Base-by-base conservation (phyloP, 2,113 vertebrate genomes). In the Megalops atlanticus region DNA sequence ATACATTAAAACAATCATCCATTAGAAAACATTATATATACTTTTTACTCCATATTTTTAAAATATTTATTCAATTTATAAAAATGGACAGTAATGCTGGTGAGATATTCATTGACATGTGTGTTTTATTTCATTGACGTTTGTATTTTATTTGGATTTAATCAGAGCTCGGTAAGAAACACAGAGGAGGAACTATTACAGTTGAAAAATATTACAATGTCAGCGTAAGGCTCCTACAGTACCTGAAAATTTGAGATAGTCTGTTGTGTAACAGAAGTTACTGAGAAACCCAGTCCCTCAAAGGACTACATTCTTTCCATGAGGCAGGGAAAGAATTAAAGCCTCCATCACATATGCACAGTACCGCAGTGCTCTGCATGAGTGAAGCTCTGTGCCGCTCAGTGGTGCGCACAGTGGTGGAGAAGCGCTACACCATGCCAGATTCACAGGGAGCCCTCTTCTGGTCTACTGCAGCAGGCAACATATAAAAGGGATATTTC, bases 391-490 rank as follows among this genome's bases (percentile, higher is more conserved):
- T 14, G 64, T 39, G 68, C 24, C 47, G 41, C n/a, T 78, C 18
- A 41, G 36, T 31, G 8, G 27, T n/a, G n/a, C n/a, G n/a, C 21
- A 33, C 40, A 78, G 24, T 15, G 31, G 31, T 27, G n/a, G 49
- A 54, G 49, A 27, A 27, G 11, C 31, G 11, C 1, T 64, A 31
- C 52, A 64, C 40, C n/a, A n/a, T n/a, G n/a, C n/a, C n/a, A 33
- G 43, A 72, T 21, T 21, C 4, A 68, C 78, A 79, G 43, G 68
- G 68, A 71, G 68, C 78, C 78, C 64, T 69, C 78, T 79, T 38
- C 68, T 72, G 68, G 43, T 24, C 71, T 73, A 39, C 15, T n/a
- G 14, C 11, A 38, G 71, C 35, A 40, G 35, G 24, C 21, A 38
- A 72, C 16, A 35, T 14, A 72, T 31, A 49, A 18, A 47, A 72